Conservation (phyloP, 2,888 invertebrate genomes). For the Rhynchonema sp. region DNA sequence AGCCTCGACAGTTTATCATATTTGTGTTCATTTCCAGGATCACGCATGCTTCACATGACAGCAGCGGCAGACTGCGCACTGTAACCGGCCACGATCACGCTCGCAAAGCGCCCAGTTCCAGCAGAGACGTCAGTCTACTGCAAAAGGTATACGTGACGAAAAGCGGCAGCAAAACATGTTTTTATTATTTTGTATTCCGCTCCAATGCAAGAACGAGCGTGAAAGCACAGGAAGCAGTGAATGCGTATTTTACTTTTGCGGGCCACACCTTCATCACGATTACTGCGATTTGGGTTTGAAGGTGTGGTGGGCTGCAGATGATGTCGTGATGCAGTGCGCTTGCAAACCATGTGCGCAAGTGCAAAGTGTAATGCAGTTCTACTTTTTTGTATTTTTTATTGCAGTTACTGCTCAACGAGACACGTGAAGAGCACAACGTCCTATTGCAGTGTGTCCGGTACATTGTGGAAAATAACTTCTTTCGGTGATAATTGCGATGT, state of each 20-base stretch:
- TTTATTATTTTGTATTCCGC: not conserved
- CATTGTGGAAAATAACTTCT: conserved; percentile 56
- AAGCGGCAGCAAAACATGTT: too few relatives aligned
- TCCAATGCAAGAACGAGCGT: too few relatives aligned
- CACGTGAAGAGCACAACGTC: conserved; percentile 63
- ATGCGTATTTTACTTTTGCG: too few relatives aligned
- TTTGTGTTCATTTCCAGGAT: not conserved
- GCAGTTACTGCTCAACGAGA: conserved; percentile 51
- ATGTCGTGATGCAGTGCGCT: too few relatives aligned
- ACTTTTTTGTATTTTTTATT: too few relatives aligned
- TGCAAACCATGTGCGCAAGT: too few relatives aligned
- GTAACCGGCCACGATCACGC: not conserved
- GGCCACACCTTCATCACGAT: not conserved
- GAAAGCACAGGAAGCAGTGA: too few relatives aligned
- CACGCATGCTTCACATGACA: not conserved
- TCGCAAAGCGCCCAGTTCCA: not conserved
- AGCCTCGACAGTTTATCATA: too few relatives aligned
- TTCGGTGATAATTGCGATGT: conserved; percentile 25
- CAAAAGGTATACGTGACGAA: conserved; percentile 2
- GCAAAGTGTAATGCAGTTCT: too few relatives aligned
- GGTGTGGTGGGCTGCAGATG: too few relatives aligned
- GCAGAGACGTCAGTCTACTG: not conserved
- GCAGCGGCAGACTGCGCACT: not conserved
- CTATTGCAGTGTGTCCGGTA: conserved; percentile 65
- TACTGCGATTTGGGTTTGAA: too few relatives aligned